phyloP scores from a whole-genome alignment of 2,113 vertebrate genomes.

The Nanger granti region DNA sequence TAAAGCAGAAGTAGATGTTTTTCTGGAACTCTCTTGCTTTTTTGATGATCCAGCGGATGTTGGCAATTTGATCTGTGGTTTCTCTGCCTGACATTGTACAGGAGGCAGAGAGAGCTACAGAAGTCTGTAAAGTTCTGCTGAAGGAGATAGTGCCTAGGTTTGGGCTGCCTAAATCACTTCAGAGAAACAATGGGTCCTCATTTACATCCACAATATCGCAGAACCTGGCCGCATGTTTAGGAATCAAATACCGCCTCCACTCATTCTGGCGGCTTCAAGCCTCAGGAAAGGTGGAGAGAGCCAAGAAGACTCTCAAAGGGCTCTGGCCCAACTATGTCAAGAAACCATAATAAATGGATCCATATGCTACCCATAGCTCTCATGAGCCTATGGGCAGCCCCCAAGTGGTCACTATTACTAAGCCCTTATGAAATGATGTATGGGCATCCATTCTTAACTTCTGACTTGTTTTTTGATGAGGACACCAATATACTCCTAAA shows the following conservation, averaged over 20 bases:
- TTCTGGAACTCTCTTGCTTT: neutral
- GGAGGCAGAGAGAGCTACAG: neutral
- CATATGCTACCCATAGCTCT: neutral
- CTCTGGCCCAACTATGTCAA: neutral
- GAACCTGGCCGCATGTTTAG: neutral
- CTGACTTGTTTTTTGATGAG: neutral
- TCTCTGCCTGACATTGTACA: neutral
- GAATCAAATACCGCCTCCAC: neutral
- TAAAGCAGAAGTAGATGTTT: neutral
- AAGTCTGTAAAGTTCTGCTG: neutral
- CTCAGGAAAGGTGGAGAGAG: neutral
- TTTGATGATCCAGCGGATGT: neutral
- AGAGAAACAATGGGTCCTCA: neutral
- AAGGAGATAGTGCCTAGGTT: neutral
- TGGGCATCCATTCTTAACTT: neutral
- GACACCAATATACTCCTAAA: neutral
- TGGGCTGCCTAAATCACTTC: neutral
- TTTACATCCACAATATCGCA: neutral
- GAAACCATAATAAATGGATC: neutral
- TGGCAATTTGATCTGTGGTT: neutral
- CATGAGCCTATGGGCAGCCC: neutral
- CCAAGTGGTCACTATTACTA: neutral
- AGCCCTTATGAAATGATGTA: neutral
- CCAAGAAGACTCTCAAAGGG: neutral
- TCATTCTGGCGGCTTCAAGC: neutral